Percentiles rank a stretch among this genome's conserved stretches.
Conservation (phyloP, 2,797 vertebrate species). For the Mico argentatus region DNA sequence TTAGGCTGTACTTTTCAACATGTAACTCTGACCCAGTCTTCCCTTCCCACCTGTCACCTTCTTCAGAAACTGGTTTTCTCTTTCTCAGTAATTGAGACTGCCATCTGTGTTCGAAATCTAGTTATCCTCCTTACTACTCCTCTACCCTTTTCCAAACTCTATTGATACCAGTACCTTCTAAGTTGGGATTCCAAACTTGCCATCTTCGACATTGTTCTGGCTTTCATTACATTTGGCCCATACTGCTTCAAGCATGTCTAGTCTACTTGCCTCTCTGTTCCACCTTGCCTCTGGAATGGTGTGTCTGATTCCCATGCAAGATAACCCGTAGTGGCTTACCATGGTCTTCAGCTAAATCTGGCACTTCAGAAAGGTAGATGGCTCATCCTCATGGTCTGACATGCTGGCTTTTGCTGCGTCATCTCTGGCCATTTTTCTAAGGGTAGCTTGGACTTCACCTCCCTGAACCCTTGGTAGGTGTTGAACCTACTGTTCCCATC, state of each 20-base stretch:
- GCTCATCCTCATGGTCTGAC: not conserved
- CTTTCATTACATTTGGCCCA: not conserved
- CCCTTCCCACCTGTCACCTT: not conserved
- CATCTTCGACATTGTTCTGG: not conserved
- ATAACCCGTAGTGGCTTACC: not conserved
- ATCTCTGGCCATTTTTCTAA: not conserved
- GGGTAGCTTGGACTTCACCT: not conserved
- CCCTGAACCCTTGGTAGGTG: not conserved
- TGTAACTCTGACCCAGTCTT: not conserved
- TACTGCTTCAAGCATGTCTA: not conserved
- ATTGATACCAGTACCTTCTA: not conserved
- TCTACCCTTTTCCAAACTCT: not conserved
- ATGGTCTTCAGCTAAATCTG: not conserved
- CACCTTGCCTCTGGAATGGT: not conserved
- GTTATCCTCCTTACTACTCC: not conserved
- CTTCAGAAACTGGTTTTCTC: not conserved
- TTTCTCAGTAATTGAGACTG: not conserved
- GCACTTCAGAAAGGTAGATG: fast-evolving
- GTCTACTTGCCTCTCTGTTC: not conserved
- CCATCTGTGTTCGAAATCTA: not conserved
- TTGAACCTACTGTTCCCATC: not conserved
- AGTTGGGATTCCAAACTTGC: not conserved
- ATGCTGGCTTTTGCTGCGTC: not conserved
- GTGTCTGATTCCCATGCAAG: not conserved
- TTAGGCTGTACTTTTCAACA: not conserved